Evolutionary conservation across 2,797 vertebrate species (phyloP), one percentile per base, ranked within the genome.

Genomic region (Avahi laniger): DNA sequence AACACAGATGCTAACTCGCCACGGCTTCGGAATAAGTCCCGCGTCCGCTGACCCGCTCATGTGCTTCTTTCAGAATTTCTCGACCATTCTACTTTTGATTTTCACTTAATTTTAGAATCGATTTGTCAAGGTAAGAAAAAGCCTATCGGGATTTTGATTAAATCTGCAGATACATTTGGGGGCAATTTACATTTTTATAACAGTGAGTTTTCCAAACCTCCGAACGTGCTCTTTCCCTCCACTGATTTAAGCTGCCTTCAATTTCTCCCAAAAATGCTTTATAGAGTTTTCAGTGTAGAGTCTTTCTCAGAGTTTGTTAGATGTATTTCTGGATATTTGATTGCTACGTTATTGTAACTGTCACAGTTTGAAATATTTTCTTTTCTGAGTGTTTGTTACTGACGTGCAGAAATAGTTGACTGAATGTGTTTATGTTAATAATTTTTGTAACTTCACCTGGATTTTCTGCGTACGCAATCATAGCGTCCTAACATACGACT

Each of bases 11-110:
- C 5, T 63, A 4, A 6, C n/a, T 13, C 2, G 33, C 6, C 8
- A 0, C 1, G 18, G 30, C 38, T 33, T 9, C 0, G 35, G 5
- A 2, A 1, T 41, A 13, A 65, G 24, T 26, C 78, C 28, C 10
- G 7, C 5, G 4, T 14, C 46, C 1, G 4, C 1, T 7, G 15
- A 12, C 4, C 24, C 3, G 8, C 59, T 15, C 18, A 0, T 1
- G 14, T 2, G 14, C 7, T 35, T 54, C 69, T n/a, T 18, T 18
- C 33, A 63, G 38, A 52, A 30, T 48, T 15, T 33, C 20, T 11
- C 14, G 20, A 33, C 43, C 2, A 6, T n/a, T 57, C 59, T n/a
- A 33, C 78, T 48, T 54, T 2, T 4, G 11, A 18, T 8, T 41
- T 43, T n/a, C 46, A 22, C 18, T 73, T 38, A 18, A 38, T 83